A percentile compares a stretch with the other conserved stretches of the same genome.
phyloP scores from a whole-genome alignment of 1,140 invertebrate genomes.

The Drosophila takahashii region DNA sequence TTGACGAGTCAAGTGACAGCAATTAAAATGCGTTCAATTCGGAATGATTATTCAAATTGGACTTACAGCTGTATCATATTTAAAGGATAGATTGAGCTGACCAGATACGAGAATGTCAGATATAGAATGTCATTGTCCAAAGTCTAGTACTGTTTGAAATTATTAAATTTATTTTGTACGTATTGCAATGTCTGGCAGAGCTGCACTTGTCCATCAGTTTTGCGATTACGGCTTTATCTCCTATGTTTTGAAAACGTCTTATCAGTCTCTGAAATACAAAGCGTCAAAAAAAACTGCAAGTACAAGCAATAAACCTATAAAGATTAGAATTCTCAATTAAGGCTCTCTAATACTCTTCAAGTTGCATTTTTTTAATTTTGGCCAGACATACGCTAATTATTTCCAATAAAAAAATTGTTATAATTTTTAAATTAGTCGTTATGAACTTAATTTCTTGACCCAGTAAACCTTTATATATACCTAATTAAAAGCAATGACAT shows the following conservation, averaged over 20 bases:
- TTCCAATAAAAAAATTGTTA: no score
- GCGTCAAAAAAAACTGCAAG: conserved; percentile 16
- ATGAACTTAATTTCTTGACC: no score
- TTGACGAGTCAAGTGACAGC: conserved; percentile 49
- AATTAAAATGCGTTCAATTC: conserved; percentile 45
- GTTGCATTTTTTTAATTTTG: background rate
- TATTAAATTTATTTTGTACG: background rate
- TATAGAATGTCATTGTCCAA: conserved; percentile 6
- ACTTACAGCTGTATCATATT: background rate
- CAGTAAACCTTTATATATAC: no score
- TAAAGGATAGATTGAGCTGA: conserved; percentile 12
- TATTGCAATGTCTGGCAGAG: background rate
- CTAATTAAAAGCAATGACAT: no score
- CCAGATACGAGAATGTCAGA: conserved; percentile 11
- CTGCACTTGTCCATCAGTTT: conserved; percentile 12
- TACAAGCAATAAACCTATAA: background rate
- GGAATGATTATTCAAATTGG: conserved; percentile 32
- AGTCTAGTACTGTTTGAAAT: background rate
- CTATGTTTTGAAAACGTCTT: conserved; percentile 17
- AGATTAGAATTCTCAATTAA: conserved; percentile 1
- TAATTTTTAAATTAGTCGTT: no score
- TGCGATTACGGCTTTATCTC: conserved; percentile 24
- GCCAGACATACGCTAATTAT: no score
- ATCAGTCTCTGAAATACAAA: conserved; percentile 18
- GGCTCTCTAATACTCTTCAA: conserved; percentile 1